These are phyloP conservation scores for Turritopsis rubra DNA, from an alignment of 30 jellyfish, hydroid and myxozoan species.

Conservation along the genomic window DNA sequence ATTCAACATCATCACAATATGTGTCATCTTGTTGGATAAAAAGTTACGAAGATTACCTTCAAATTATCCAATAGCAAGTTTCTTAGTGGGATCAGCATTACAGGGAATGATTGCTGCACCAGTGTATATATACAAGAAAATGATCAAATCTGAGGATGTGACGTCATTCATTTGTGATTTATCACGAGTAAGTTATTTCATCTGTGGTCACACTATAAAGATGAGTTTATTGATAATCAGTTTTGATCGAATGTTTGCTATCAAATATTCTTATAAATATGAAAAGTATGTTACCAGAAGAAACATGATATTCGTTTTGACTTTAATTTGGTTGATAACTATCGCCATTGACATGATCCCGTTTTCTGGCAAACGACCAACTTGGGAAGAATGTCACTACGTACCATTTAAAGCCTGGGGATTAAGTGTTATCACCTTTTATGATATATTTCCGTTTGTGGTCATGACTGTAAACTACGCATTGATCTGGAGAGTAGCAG, in stretches of 20 bases:
- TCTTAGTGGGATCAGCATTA: conserved; percentile 18
- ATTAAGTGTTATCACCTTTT: conserved; percentile 11
- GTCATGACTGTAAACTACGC: conserved; percentile 14
- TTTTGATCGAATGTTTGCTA: conserved; percentile 27
- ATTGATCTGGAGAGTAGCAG: conserved; percentile 23
- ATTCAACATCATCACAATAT: conserved; percentile 17
- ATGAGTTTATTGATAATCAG: conserved; percentile 21
- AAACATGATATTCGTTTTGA: neutral
- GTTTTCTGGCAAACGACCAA: neutral
- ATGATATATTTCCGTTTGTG: conserved; percentile 23
- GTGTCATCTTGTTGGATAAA: conserved; percentile 8
- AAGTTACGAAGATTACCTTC: conserved; percentile 15
- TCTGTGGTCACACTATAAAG: conserved; percentile 18
- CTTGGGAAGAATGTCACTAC: conserved; percentile 7
- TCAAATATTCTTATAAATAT: conserved; percentile 22
- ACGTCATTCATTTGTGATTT: conserved; percentile 22
- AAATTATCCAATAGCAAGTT: conserved; percentile 12
- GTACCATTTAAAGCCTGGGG: conserved; percentile 27
- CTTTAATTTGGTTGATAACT: conserved; percentile 7
- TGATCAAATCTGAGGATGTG: conserved; percentile 7
- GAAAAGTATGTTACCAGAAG: neutral
- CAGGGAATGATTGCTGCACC: conserved; percentile 29
- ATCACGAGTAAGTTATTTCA: conserved; percentile 17
- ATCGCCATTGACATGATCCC: conserved; percentile 19
- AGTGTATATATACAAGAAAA: conserved; percentile 13